These are phyloP conservation scores for Drosophila diplacantha DNA, from an alignment of 2,888 invertebrate species.

Conservation along the genomic window DNA sequence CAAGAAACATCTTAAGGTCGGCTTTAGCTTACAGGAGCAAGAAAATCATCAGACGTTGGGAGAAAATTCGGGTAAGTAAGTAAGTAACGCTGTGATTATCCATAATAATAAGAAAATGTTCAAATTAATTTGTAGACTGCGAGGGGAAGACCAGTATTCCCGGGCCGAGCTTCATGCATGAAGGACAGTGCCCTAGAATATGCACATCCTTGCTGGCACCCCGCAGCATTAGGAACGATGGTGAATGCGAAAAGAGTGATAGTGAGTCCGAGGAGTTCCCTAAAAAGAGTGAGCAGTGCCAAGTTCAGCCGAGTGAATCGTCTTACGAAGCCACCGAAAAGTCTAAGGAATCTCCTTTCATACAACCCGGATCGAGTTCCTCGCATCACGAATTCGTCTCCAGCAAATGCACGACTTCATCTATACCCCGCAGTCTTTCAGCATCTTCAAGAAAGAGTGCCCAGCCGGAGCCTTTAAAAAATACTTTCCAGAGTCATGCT, in stretches of 20 bases:
- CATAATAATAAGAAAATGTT: too few species aligned
- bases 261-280: background rate
- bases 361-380: background rate
- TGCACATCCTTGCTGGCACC: too few species aligned
- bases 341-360: background rate
- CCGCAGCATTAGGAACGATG: too few species aligned
- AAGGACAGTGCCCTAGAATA: background rate
- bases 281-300: background rate
- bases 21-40: too few species aligned
- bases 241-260: background rate
- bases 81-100: background rate
- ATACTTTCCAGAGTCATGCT: too few species aligned
- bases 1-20: too few species aligned
- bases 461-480: background rate
- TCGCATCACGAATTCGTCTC: background rate
- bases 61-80: background rate
- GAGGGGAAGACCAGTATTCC: background rate
- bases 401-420: background rate
- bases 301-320: background rate
- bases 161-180: background rate
- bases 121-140: background rate
- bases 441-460: background rate
- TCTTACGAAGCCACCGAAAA: background rate
- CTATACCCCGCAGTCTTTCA: background rate
- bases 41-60: too few species aligned